Percentiles rank a stretch among this genome's conserved stretches.
Conservation (phyloP, 92 coral and sea anemone genomes). For the Muricea muricata region DNA sequence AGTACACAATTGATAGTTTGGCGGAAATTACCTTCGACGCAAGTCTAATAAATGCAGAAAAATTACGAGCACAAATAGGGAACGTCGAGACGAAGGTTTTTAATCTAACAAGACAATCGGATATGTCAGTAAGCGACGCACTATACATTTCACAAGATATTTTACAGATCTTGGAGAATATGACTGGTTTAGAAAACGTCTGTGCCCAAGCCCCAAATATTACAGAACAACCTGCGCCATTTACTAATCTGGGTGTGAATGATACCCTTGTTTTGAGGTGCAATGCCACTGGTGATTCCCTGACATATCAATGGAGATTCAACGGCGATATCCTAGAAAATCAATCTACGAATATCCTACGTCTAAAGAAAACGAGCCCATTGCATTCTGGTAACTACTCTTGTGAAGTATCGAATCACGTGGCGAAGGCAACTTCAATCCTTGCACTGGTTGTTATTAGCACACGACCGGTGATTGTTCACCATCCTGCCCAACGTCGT, state of each 20-base stretch:
- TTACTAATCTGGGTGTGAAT: constrained; percentile 53
- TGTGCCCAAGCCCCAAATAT: constrained; percentile 76
- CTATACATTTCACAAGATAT: constrained; percentile 37
- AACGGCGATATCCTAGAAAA: constrained; percentile 51
- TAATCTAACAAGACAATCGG: constrained; percentile 24
- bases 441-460: constrained; percentile 62
- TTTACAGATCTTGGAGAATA: constrained; percentile 41
- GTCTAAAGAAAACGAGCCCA: constrained; percentile 32
- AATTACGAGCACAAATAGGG: not conserved
- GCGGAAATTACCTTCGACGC: constrained; percentile 61
- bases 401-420: constrained; percentile 72
- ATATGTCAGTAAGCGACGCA: constrained; percentile 49
- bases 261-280: constrained; percentile 58
- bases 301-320: constrained; percentile 64
- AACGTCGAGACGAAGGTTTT: constrained; percentile 29
- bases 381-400: constrained; percentile 68
- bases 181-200: constrained; percentile 44
- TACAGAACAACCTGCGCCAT: constrained; percentile 59
- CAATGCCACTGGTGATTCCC: constrained; percentile 53
- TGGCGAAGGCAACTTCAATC: constrained; percentile 54
- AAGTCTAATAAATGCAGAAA: not conserved
- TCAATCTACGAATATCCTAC: constrained; percentile 18
- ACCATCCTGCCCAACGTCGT: constrained; percentile 63
- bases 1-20: constrained; percentile 57
- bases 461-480: constrained; percentile 55